Base-by-base conservation (phyloP, 1,140 invertebrate genomes). In the Papilio polytes region DNA sequence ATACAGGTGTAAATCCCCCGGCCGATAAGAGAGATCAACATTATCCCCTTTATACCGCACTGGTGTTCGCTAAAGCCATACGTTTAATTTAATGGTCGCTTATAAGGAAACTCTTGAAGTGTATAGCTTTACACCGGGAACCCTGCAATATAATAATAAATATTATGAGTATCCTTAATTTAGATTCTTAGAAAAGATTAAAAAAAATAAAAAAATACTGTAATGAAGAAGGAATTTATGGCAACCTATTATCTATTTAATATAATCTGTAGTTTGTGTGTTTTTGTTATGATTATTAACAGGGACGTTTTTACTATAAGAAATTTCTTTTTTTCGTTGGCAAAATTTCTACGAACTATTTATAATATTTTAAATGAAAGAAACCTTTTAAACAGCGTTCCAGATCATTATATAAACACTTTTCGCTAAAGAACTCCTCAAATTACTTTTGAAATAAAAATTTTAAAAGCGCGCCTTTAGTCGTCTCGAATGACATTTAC, bases 81-180 rank as follows among this genome's bases (percentile, higher is more conserved):
- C 83, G 70, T 84, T 86, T 83, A 82, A 81, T 86, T 86, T 86
- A 84, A 86, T 84, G 81, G 85, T 79, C 80, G 81, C 80, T 82
- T 83, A 83, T 81, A 74, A 80, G 48, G 79, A 73, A 74, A 74
- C 66, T 73, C 79, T 18, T 53, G 70, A 73, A 74, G 56, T 78
- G 56, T 78, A 78, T 46, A 66, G 18, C 53, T 78, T 66, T 66
- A 41, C 26, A 78, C 36, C n/a, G 46, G 31, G 56, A 78, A 51
- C 44, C 12, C 59, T 20, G 44, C 41, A 59, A 66, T 66, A 66
- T 51, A 31, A 76, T 76, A 76, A 76, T 12, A 46, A 51, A 46
- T 51, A 76, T 31, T 53, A 76, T 76, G 12, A 22, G 20, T 15
- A 31, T 51, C 10, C 13, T 48, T 48, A 53, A 48, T 13, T 74